phyloP scores from a whole-genome alignment of 2,888 invertebrate genomes.

The Eristalis pertinax region DNA sequence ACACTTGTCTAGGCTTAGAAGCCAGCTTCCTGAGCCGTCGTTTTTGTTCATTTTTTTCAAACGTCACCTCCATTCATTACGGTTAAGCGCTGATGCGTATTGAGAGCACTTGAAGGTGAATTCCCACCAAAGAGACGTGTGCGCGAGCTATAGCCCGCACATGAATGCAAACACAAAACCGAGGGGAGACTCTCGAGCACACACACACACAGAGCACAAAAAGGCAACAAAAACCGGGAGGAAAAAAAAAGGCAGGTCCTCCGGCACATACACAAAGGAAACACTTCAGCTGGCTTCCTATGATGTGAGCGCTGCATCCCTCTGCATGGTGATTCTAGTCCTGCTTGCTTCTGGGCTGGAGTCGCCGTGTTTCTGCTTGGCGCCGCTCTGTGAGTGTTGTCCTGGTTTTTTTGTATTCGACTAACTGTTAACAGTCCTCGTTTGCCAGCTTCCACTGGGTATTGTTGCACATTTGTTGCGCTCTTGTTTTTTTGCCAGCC shows the following conservation, averaged over 20 bases:
- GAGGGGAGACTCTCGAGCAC: conserved; percentile 3
- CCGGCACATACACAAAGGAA: conserved; percentile 45
- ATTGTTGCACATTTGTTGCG: conserved; percentile 65
- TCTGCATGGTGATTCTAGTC: conserved; percentile 6
- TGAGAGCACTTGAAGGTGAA: conserved; percentile 62
- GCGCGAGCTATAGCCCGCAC: conserved; percentile 23
- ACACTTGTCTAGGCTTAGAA: conserved; percentile 36
- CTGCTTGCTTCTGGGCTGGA: conserved; percentile 6
- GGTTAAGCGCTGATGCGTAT: conserved; percentile 66
- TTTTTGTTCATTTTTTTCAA: neutral
- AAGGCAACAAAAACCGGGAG: neutral
- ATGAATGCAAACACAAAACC: conserved; percentile 10
- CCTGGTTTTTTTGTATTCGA: conserved; percentile 60
- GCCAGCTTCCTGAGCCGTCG: neutral
- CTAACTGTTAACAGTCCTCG: conserved; percentile 61
- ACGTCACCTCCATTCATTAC: conserved; percentile 56
- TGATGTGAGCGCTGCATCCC: conserved; percentile 1
- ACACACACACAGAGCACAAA: neutral
- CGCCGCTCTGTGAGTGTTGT: conserved; percentile 18
- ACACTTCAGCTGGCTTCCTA: conserved; percentile 52
- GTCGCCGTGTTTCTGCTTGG: neutral
- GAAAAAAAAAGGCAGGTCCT: conserved; percentile 40
- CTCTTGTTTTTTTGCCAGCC: conserved; percentile 20
- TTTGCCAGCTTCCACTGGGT: conserved; percentile 33
- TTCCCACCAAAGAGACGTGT: conserved; percentile 51